Base-by-base conservation (phyloP, 2,888 invertebrate species). In the Tigriopus californicus region DNA sequence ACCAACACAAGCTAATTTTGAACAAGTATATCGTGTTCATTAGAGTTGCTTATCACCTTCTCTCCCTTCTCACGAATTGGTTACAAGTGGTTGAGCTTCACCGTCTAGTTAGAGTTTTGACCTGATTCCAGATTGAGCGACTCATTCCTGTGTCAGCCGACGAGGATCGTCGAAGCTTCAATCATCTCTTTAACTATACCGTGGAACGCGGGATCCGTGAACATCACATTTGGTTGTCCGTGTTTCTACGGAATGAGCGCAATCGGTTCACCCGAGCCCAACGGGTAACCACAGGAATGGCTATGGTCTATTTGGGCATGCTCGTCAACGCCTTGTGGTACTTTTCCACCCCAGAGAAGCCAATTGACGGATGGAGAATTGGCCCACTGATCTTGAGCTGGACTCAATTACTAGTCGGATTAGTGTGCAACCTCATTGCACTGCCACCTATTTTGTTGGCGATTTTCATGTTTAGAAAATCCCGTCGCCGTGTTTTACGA, bases 271-370 rank as follows among this genome's bases (percentile, higher is more conserved):
- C 74, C 1, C 61, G 74, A 11, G 70, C 70, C 10, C 72, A 74
- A 65, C 67, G 76, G 12, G 70, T 75, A 6, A 71, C 73, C 13
- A 73, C 73, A 62, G 74, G 74, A 62, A 68, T 75, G 58, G 69
- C 72, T 47, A 67, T 76, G 61, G 68, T 76, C 20, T 73, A 69
- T 62, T 66, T 72, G 12, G 71, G 72, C 46, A 76, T 76, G 75
- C 63, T 76, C 61, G 70, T 72, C n/a, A 75, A 74, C 63, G 75
- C 74, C 49, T 71, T 76, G 71, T 76, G 73, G 68, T 76, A 75
- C 65, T 69, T 67, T 18, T 18, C 46, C 11, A 15, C 22, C 22
- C 41, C 44, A 12, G 20, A 22, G 10, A 6, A 56, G 22, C 46
- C 56, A 4, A 42, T 46, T 18, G 46, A 54, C n/a, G 46, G 20